phyloP scores from a whole-genome alignment of 2,797 vertebrate species.

The Geotrypetes seraphini region DNA sequence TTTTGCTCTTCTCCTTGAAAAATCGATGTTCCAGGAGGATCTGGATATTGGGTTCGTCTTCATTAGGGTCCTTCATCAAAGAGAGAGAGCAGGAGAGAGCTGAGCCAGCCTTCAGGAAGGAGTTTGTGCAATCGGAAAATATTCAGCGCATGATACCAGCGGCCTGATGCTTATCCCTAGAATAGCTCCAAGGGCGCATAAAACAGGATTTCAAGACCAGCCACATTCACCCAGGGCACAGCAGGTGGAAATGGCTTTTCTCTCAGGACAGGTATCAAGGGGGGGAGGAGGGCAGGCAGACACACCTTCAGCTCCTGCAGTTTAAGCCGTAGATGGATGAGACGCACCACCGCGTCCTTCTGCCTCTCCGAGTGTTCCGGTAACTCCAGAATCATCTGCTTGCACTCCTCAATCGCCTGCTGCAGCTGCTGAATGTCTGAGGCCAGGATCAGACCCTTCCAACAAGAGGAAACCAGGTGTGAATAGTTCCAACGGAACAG shows the following conservation, averaged over 20 bases:
- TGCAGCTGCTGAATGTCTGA: slow-evolving; percentile 81
- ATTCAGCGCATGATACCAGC: too few relatives aligned
- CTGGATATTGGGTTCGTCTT: slow-evolving; percentile 85
- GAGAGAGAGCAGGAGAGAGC: too few relatives aligned
- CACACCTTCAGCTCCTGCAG: slow-evolving; percentile 89
- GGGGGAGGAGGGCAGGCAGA: neutral
- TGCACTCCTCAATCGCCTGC: slow-evolving; percentile 87
- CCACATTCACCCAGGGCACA: too few relatives aligned
- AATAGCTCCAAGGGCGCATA: too few relatives aligned
- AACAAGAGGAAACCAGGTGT: neutral
- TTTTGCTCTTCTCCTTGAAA: slow-evolving; percentile 95
- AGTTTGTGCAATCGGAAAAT: too few relatives aligned
- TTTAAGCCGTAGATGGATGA: slow-evolving; percentile 91
- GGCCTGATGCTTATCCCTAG: too few relatives aligned
- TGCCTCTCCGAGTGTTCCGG: slow-evolving; percentile 89
- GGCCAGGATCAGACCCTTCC: slow-evolving; percentile 81
- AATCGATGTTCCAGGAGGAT: slow-evolving; percentile 87
- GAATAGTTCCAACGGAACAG: too few relatives aligned
- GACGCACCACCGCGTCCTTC: slow-evolving; percentile 86
- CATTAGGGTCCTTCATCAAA: slow-evolving; percentile 70
- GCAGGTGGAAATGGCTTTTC: too few relatives aligned
- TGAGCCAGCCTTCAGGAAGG: neutral
- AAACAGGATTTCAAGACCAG: too few relatives aligned
- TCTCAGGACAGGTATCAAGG: too few relatives aligned
- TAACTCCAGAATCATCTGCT: slow-evolving; percentile 78